Conservation (phyloP, 2,113 vertebrate species). For the Rhabdornis inornatus region DNA sequence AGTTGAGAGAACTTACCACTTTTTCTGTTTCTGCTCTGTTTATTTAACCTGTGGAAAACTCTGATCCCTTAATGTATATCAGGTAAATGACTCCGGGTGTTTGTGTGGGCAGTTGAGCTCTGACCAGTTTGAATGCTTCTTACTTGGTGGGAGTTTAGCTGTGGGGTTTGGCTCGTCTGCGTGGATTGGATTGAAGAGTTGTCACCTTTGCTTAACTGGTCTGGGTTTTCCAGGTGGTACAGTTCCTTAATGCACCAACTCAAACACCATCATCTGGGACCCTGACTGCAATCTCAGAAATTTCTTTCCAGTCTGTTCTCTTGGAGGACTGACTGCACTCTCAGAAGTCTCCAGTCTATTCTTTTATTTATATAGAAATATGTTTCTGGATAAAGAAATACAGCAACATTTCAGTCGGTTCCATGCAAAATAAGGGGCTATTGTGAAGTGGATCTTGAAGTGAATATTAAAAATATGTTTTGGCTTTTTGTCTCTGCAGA, state of each 20-base stretch:
- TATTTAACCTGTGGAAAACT: neutral
- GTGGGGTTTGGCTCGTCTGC: neutral
- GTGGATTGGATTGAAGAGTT: neutral
- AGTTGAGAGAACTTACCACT: neutral
- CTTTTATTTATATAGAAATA: neutral
- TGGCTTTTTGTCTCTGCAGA: conserved; percentile 70
- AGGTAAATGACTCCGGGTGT: neutral
- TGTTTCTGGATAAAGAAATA: neutral
- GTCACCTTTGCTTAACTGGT: neutral
- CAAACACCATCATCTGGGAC: neutral
- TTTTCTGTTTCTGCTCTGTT: neutral
- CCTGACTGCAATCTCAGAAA: neutral
- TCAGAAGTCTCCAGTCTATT: neutral
- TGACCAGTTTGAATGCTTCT: neutral
- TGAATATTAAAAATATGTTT: neutral
- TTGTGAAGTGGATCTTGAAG: neutral
- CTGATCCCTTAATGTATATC: neutral
- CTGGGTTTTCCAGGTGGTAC: neutral
- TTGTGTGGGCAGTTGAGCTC: neutral
- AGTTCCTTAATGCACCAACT: neutral
- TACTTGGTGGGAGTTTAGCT: neutral
- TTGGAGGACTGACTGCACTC: neutral
- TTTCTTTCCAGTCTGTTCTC: neutral
- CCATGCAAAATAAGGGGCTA: neutral
- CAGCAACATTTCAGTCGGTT: fast-evolving